A percentile compares a stretch with the other conserved stretches of the same genome.
These are phyloP conservation scores for Anguilla rostrata DNA, from an alignment of 2,113 vertebrate genomes.

Conservation along the genomic window DNA sequence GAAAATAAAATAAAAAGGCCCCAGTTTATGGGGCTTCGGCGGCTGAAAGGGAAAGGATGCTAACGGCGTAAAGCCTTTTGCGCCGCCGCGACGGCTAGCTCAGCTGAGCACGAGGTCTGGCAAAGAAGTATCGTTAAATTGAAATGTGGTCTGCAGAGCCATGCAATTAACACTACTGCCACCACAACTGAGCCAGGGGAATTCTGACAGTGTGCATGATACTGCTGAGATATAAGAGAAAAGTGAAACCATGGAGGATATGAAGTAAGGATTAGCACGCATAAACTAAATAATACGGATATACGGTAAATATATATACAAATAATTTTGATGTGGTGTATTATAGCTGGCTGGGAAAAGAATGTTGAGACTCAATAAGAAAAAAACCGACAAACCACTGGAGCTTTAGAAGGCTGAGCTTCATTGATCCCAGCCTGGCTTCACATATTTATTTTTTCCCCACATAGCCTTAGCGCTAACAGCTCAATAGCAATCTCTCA, in stretches of 20 bases:
- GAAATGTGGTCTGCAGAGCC: neutral
- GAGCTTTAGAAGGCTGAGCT: neutral
- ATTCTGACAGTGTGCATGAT: neutral
- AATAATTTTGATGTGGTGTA: neutral
- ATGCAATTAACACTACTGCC: neutral
- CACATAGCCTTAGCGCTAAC: neutral
- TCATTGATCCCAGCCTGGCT: slow-evolving; percentile 14
- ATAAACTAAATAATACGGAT: neutral
- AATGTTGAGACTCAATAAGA: neutral
- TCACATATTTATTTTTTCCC: slow-evolving; percentile 10
- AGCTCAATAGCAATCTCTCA: neutral
- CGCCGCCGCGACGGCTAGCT: too few relatives aligned
- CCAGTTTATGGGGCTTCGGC: neutral
- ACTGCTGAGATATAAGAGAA: neutral
- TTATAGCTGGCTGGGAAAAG: neutral
- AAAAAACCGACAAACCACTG: neutral
- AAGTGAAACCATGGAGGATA: neutral
- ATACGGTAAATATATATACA: neutral
- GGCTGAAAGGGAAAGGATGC: neutral
- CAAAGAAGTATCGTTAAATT: neutral
- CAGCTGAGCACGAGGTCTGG: neutral
- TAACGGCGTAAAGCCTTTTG: neutral
- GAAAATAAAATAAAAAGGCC: neutral
- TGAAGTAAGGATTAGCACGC: neutral
- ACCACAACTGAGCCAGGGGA: neutral